A percentile compares a stretch with the other conserved stretches of the same genome.
These are phyloP conservation scores for Microcebus jonahi DNA, from an alignment of 2,113 vertebrate species.

Conservation along the genomic window DNA sequence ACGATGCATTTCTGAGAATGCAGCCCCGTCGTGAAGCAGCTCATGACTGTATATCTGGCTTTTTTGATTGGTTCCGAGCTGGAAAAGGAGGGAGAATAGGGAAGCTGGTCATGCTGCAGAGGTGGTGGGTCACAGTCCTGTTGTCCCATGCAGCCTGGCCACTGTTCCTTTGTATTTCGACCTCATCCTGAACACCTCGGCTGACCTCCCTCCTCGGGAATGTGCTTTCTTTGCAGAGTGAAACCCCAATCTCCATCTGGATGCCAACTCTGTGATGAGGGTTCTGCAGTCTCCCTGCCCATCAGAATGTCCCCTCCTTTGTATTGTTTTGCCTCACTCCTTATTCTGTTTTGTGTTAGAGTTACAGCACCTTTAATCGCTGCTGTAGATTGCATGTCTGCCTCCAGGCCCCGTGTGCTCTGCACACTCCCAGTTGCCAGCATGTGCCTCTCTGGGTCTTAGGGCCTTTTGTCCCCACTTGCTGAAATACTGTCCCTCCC, in stretches of 20 bases:
- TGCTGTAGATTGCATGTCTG: background rate
- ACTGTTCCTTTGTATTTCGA: background rate
- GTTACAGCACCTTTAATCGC: background rate
- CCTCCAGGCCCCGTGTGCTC: background rate
- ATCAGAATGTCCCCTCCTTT: background rate
- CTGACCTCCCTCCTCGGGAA: background rate
- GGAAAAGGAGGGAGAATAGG: background rate
- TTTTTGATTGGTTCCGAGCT: background rate
- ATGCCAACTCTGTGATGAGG: background rate
- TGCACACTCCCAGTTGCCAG: background rate
- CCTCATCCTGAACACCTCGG: background rate
- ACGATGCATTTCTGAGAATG: background rate
- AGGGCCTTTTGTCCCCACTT: no score
- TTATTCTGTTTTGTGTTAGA: background rate
- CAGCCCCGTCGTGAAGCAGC: no score
- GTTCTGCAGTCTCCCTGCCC: background rate
- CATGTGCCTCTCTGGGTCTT: background rate
- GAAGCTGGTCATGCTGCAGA: background rate
- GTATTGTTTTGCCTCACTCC: background rate
- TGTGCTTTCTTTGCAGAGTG: background rate
- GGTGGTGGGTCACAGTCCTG: background rate
- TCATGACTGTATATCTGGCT: background rate
- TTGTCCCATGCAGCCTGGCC: background rate
- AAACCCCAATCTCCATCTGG: background rate
- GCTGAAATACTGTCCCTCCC: background rate